Percentiles rank a stretch among this genome's conserved stretches.
phyloP scores from a whole-genome alignment of 2,888 invertebrate species.

The Eutolmus rufibarbis region DNA sequence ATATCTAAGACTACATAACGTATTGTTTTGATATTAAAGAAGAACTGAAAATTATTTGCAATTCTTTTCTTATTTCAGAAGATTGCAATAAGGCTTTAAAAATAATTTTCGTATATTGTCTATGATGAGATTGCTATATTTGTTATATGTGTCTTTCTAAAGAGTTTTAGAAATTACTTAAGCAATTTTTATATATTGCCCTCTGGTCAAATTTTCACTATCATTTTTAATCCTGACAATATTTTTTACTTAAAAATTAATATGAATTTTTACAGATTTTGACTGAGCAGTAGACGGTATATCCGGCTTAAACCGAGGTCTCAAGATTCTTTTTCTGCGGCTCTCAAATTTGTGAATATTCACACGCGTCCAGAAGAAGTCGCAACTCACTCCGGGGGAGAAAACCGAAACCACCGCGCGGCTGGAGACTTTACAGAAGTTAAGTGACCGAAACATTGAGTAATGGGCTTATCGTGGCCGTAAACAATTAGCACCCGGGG shows the following conservation, averaged over 20 bases:
- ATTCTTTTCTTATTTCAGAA: too few species aligned
- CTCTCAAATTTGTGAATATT: neutral
- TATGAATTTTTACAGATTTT: neutral
- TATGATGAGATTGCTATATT: too few species aligned
- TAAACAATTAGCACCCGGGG: slow-evolving; percentile 33
- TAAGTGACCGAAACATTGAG: slow-evolving; percentile 46
- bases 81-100: too few species aligned
- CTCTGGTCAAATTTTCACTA: too few species aligned
- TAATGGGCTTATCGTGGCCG: slow-evolving; percentile 43
- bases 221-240: neutral
- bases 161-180: too few species aligned
- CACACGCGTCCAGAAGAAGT: neutral
- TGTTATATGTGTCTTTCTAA: too few species aligned
- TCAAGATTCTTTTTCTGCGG: neutral
- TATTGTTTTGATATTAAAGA: too few species aligned
- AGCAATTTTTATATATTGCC: too few species aligned
- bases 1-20: too few species aligned
- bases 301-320: neutral
- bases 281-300: neutral
- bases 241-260: neutral
- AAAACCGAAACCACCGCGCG: neutral
- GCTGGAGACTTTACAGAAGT: slow-evolving; percentile 40
- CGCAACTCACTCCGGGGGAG: neutral
- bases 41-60: too few species aligned
- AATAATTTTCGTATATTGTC: too few species aligned